These are phyloP conservation scores for Coregonus ussuriensis DNA, from an alignment of 2,797 vertebrate genomes.

Conservation along the genomic window DNA sequence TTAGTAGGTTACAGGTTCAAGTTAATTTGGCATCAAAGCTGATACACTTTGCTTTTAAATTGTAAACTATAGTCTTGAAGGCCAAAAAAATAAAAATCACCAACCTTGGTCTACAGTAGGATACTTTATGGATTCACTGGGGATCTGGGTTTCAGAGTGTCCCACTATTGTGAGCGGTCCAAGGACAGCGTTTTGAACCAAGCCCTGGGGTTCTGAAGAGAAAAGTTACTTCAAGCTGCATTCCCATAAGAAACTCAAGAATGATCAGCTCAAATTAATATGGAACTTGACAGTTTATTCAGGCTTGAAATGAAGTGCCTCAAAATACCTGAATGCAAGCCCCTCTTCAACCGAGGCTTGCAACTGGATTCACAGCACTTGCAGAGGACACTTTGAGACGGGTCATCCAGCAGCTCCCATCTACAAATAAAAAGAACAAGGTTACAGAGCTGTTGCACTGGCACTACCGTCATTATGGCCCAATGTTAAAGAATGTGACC, in stretches of 20 bases:
- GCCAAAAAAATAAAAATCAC: background rate
- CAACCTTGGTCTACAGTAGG: background rate
- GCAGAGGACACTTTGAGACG: conserved; percentile 50
- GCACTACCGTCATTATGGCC: background rate
- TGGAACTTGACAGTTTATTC: background rate
- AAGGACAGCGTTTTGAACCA: conserved; percentile 51
- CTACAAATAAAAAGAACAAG: conserved; percentile 34
- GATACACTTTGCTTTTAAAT: background rate
- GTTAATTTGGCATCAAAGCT: background rate
- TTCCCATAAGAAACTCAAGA: background rate
- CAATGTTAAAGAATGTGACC: background rate
- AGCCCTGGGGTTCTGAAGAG: conserved; percentile 36
- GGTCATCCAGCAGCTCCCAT: conserved; percentile 76
- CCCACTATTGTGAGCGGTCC: conserved; percentile 61
- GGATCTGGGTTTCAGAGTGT: conserved; percentile 11
- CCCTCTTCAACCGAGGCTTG: conserved; percentile 56
- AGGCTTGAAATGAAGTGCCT: background rate
- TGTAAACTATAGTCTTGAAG: background rate
- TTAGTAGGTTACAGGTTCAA: background rate
- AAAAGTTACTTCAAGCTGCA: background rate
- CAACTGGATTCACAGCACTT: conserved; percentile 74
- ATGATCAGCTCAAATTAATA: background rate
- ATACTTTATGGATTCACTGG: background rate
- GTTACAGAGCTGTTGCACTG: background rate
- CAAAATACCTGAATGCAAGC: conserved; percentile 45